phyloP scores from a whole-genome alignment of 64 coral and sea anemone genomes.

The Pocillopora damicornis region DNA sequence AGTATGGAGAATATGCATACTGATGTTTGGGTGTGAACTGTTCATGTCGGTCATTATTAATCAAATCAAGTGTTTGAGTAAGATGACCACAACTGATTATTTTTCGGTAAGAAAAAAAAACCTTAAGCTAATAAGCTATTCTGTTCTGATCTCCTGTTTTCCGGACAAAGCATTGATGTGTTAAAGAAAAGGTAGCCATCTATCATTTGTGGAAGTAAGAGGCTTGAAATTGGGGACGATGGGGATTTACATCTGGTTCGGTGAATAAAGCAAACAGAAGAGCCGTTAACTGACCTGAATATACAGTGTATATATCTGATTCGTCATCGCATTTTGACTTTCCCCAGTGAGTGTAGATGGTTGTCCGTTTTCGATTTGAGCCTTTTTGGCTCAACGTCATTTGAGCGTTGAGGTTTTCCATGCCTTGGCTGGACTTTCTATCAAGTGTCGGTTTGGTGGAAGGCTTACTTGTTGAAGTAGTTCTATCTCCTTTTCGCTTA shows the following conservation, averaged over 20 bases:
- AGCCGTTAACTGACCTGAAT: constrained; percentile 7
- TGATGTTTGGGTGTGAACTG: too few species aligned
- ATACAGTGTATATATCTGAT: not conserved
- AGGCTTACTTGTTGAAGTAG: not conserved
- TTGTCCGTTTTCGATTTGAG: not conserved
- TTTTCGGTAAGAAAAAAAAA: too few species aligned
- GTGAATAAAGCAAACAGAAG: too few species aligned
- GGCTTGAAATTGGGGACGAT: not conserved
- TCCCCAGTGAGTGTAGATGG: constrained; percentile 15
- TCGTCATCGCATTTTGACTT: not conserved
- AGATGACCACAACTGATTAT: too few species aligned
- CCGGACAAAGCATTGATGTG: too few species aligned
- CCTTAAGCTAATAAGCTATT: too few species aligned
- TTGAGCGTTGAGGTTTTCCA: not conserved
- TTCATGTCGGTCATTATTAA: too few species aligned
- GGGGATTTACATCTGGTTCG: not conserved
- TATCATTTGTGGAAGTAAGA: too few species aligned
- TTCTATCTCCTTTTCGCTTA: not conserved
- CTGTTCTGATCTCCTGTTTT: too few species aligned
- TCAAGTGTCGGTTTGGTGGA: not conserved
- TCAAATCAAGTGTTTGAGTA: too few species aligned
- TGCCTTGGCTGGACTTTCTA: not conserved
- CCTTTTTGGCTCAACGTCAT: not conserved
- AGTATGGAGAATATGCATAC: too few species aligned
- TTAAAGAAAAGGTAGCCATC: too few species aligned